These are phyloP conservation scores for Anseranas semipalmata DNA, from an alignment of 2,113 vertebrate species.

Conservation along the genomic window DNA sequence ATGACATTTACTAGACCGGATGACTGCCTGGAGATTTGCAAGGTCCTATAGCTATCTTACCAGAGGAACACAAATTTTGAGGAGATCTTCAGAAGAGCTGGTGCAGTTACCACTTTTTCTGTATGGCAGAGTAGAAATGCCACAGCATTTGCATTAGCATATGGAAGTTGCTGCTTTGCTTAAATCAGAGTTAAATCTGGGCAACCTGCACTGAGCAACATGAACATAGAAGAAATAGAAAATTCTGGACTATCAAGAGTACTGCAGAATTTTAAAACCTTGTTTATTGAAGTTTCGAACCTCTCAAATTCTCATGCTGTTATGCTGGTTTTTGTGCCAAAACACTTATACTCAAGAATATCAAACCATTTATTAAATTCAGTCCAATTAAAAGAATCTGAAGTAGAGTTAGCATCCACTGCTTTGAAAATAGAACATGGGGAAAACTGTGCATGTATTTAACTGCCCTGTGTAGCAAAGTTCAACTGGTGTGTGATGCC, in stretches of 20 bases:
- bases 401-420: not conserved
- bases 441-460: not conserved
- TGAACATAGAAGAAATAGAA: not conserved
- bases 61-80: not conserved
- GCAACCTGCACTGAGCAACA: not conserved
- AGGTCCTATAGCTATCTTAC: not conserved
- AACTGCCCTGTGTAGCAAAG: not conserved
- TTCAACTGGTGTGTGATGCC: not conserved
- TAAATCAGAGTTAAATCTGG: not conserved
- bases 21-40: not conserved
- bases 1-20: not conserved
- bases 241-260: not conserved
- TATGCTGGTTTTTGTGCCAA: not conserved
- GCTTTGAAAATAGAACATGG: not conserved
- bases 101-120: not conserved
- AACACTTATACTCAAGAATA: not conserved
- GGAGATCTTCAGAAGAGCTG: not conserved
- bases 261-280: not conserved
- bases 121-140: not conserved
- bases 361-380: not conserved
- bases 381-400: not conserved
- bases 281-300: not conserved
- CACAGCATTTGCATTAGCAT: not conserved
- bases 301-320: not conserved
- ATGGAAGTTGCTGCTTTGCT: not conserved